A percentile compares a stretch with the other conserved stretches of the same genome.
These are phyloP conservation scores for Cheilosia grossa DNA, from an alignment of 2,888 invertebrate species.

Conservation along the genomic window DNA sequence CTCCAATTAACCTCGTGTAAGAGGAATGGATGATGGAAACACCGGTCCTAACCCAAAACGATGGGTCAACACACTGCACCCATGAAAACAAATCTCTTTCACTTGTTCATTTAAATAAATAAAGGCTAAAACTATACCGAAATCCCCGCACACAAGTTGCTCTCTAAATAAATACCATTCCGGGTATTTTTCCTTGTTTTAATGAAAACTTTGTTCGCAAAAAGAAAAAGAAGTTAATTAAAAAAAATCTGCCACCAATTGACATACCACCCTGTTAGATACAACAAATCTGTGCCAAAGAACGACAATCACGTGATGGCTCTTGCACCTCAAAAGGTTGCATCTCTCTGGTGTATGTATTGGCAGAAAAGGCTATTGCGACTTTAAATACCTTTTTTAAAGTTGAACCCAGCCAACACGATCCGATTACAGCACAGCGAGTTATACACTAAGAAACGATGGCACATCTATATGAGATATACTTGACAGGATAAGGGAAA, in stretches of 20 bases:
- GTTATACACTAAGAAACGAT: constrained; percentile 28
- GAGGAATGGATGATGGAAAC: not conserved
- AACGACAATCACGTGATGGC: constrained; percentile 27
- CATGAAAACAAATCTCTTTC: not conserved
- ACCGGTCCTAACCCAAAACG: constrained; percentile 14
- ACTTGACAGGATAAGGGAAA: constrained; percentile 36
- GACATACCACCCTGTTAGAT: not conserved
- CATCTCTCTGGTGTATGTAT: not conserved
- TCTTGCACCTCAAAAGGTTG: constrained; percentile 3
- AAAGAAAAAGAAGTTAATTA: not conserved
- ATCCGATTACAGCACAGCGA: constrained; percentile 38
- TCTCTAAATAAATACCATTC: constrained; percentile 2
- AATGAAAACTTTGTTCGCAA: not conserved
- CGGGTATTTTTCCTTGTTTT: not conserved
- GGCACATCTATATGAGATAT: constrained; percentile 22
- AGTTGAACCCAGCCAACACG: constrained; percentile 43
- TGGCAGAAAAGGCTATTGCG: constrained; percentile 4
- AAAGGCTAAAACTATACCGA: constrained; percentile 4
- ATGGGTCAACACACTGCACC: constrained; percentile 6
- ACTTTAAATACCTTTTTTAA: constrained; percentile 52
- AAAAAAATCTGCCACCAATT: no score
- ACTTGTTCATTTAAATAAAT: constrained; percentile 6
- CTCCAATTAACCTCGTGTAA: constrained; percentile 28
- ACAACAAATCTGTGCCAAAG: constrained; percentile 8
- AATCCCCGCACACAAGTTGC: not conserved